Base-by-base conservation (phyloP, 2,113 vertebrate species). In the Tyto alba region DNA sequence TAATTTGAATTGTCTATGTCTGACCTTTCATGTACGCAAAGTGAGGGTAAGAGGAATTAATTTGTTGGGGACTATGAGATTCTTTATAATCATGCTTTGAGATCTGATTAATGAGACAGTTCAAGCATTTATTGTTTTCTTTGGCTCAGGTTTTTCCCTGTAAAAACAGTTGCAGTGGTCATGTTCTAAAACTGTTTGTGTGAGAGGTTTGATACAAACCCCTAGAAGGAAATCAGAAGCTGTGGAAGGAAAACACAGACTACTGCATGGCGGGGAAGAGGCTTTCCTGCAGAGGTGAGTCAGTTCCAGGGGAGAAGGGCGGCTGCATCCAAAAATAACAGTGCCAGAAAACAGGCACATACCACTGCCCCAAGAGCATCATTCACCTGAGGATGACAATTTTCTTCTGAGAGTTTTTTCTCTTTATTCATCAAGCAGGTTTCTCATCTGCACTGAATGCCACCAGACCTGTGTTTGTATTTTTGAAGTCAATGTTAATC, bases 221-320 rank as follows among this genome's bases (percentile, higher is more conserved):
- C 91, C 55, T 92, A 88, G 52, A 95, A 93, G 93, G 95, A 96
- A 95, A 93, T 40, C n/a, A 30, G 80, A 68, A 90, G 69, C 45
- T 0, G 0, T 91, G 36, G 62, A 86, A 92, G 30, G 88, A 96
- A 96, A 95, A 93, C 4, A 11, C 50, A 84, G 72, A 64, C 25
- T 16, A 75, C 89, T 63, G 36, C 59, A 52, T 17, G 6, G 15
- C 11, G 64, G 48, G 74, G 38, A 73, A 88, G 45, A 95, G 34
- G 67, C 55, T 88, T 97, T 96, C 91, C 92, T 95, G 90, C 32
- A 84, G 93, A 92, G 79, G 72, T 96, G 95, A 96, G 92, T 95
- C 91, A 95, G 95, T 88, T 96, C 88, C 90, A 96, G 85, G 34
- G n/a, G 21, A 90, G 66, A 86, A 94, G 63, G 41, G 71, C 0